Evolutionary conservation across 2,113 vertebrate species (phyloP).

Genomic region (Myanophis thanlyinensis): DNA sequence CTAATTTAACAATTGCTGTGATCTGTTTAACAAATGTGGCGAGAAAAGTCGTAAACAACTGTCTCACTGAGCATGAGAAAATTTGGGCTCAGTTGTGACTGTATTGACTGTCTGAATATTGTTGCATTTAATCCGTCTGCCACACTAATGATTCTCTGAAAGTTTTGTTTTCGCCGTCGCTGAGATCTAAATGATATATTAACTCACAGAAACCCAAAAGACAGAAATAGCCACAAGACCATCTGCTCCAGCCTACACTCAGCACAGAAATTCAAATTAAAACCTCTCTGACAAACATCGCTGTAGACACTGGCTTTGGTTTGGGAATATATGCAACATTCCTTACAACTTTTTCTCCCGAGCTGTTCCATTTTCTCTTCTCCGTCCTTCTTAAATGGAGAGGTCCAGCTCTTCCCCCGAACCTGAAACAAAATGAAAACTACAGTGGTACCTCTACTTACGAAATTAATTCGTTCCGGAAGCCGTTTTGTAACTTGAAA

Average conservation of each 20-base stretch:
- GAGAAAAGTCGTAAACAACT: not conserved
- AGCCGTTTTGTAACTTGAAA: no score
- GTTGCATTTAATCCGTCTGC: not conserved
- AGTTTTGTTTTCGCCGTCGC: not conserved
- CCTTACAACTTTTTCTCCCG: not conserved
- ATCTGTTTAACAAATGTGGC: not conserved
- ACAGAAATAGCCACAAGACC: not conserved
- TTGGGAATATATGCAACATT: not conserved
- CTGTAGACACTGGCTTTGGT: not conserved
- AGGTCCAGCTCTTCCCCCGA: not conserved
- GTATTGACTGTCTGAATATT: not conserved
- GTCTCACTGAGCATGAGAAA: not conserved
- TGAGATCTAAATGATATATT: not conserved
- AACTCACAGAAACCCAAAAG: not conserved
- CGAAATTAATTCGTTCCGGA: no score
- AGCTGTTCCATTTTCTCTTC: not conserved
- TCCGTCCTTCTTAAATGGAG: not conserved
- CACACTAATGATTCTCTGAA: not conserved
- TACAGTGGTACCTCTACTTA: no score
- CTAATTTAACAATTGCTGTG: no score
- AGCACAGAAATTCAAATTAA: not conserved
- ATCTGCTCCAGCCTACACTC: not conserved
- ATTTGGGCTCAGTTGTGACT: not conserved
- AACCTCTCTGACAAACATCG: not conserved
- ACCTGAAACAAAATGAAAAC: not conserved